A percentile compares a stretch with the other conserved stretches of the same genome.
Conservation (phyloP, 2,113 vertebrate species). For the Varanus komodoensis region DNA sequence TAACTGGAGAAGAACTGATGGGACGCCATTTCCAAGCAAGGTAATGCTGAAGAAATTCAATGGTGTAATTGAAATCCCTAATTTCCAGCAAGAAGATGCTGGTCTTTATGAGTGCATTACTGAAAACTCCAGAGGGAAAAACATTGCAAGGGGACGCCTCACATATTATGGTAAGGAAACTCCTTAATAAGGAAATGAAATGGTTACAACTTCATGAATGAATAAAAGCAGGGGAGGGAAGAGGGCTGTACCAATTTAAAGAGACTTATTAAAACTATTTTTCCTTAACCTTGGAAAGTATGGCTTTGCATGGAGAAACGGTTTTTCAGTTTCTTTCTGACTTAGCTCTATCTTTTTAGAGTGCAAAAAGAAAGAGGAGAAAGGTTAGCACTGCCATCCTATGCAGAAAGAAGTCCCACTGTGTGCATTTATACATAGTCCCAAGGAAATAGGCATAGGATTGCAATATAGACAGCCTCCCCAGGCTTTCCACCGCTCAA, state of each 20-base stretch:
- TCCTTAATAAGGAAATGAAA: not conserved
- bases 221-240: not conserved
- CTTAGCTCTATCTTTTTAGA: too few relatives aligned
- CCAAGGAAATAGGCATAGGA: not conserved
- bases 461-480: not conserved
- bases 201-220: not conserved
- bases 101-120: constrained; percentile 93
- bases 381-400: not conserved
- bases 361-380: not conserved
- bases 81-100: constrained; percentile 93
- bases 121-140: constrained; percentile 92
- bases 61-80: constrained; percentile 91
- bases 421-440: not conserved
- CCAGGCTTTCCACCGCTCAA: not conserved
- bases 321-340: too few relatives aligned
- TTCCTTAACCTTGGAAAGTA: not conserved
- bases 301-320: not conserved
- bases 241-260: not conserved
- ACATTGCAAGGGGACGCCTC: constrained; percentile 88
- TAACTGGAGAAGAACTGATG: constrained; percentile 92
- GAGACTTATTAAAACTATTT: not conserved
- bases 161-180: constrained; percentile 90
- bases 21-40: constrained; percentile 89
- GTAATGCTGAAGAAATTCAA: constrained; percentile 88
- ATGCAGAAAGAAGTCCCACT: not conserved